Base-by-base conservation (phyloP, 1,140 invertebrate species). In the Macrobrachium rosenbergii region DNA sequence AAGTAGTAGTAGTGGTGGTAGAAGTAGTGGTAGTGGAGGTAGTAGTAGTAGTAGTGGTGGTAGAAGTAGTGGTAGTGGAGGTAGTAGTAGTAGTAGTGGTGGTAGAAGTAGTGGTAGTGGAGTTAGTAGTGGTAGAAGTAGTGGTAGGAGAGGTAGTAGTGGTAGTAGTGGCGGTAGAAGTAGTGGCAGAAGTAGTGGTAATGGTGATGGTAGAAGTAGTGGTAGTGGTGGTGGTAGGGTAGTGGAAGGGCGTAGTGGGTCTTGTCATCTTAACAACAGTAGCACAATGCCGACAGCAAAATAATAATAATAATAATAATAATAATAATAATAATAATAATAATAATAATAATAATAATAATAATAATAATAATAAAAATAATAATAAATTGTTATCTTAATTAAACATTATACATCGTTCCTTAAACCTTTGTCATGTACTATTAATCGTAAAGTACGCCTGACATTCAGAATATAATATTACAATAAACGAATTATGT, bases 11-110 rank as follows among this genome's bases (percentile, higher is more conserved):
- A 43, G 75, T 77, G 45, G 37, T 12, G n/a, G 43, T 43, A 14
- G 37, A 37, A n/a, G 75, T 77, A 45, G 37, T 16, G 21, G 76
- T 52, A 45, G 43, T 78, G 52, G 52, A 43, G 21, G 45, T 37
- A 45, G 43, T 59, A 45, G 76, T 58, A 45, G 43, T 78, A 10
- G 23, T 78, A 78, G 76, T 78, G 52, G 76, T 16, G 16, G 43
- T 43, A 43, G 43, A 37, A 43, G 75, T 45, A 45, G 37, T 77
- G 45, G 75, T 28, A 77, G 75, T 43, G 45, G 43, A 37, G n/a
- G 75, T 11, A 43, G 43, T 77, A 43, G 37, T 77, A 43, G 37
- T 16, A 43, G 37, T 37, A 77, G 37, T 43, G n/a, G 43, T 77
- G n/a, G 75, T 52, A 45, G 43, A 43, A 78, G 37, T 43, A 78